Base-by-base conservation (phyloP, 2,888 invertebrate species). In the Pachydiplax longipennis region DNA sequence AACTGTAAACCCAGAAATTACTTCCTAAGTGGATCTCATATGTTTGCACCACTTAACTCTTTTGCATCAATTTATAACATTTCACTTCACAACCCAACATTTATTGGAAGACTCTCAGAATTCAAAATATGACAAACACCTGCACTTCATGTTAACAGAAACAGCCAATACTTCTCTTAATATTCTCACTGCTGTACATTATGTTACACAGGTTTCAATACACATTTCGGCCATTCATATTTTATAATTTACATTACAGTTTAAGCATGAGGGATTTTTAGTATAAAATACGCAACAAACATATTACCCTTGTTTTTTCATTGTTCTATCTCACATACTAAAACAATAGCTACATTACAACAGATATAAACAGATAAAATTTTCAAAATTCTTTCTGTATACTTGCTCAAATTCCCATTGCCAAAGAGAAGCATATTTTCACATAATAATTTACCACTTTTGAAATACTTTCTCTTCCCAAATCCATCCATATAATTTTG, bases 81-180 rank as follows among this genome's bases (percentile, higher is more conserved):
- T 87, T 58, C 61, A 87, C 87, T 61, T 87, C 87, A 87, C 87
- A 87, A 87, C 87, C 87, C 87, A 87, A 87, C 61, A 87, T 87
- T 87, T 87, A 87, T 87, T 87, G 87, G 87, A 87, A 87, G 87
- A 87, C 87, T 87, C 87, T 87, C 87, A 87, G 87, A 87, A 87
- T 87, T 87, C 48, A 87, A 87, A 87, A 87, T 87, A 87, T 87
- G 87, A 87, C 87, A 87, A 87, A 87, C 87, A 87, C 65, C 37
- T 87, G 61, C 87, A 87, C 58, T 65, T 61, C 87, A 22, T 87
- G 58, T 87, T 87, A 87, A 87, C 87, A 87, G 87, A 87, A 83
- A 61, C 87, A 87, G 87, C 87, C 58, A 83, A 61, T 58, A 61
- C 61, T 87, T 61, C 61, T 65, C 87, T 61, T 37, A 87, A 61